phyloP scores from a whole-genome alignment of 2,797 vertebrate species.

The Buphagus erythrorhynchus region DNA sequence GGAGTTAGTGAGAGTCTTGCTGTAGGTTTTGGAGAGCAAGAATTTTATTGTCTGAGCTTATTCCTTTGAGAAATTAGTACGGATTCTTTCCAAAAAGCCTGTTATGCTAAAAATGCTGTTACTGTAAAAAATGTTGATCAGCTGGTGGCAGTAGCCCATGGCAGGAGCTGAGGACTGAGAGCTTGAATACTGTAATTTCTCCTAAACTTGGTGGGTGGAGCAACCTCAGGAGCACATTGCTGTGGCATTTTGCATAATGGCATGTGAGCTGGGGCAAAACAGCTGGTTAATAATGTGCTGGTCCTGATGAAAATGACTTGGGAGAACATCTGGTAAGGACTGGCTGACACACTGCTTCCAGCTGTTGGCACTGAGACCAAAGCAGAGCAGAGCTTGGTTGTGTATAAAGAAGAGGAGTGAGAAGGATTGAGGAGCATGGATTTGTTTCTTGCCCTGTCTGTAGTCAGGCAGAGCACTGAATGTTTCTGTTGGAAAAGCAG shows the following conservation, averaged over 20 bases:
- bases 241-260: background rate
- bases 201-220: background rate
- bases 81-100: background rate
- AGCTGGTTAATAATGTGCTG: background rate
- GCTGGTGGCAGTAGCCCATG: background rate
- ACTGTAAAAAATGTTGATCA: background rate
- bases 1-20: background rate
- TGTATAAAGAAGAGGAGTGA: background rate
- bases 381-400: background rate
- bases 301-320: background rate
- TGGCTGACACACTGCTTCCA: background rate
- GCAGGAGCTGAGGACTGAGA: background rate
- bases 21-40: background rate
- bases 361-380: background rate
- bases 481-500: background rate
- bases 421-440: background rate
- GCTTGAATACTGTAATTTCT: background rate
- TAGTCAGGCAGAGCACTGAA: background rate
- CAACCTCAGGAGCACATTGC: background rate
- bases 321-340: background rate
- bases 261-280: background rate
- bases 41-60: background rate
- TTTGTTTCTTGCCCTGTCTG: background rate
- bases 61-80: background rate
- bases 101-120: background rate